Conservation (phyloP, 2,888 invertebrate genomes). For the Drosophila picticornis region DNA sequence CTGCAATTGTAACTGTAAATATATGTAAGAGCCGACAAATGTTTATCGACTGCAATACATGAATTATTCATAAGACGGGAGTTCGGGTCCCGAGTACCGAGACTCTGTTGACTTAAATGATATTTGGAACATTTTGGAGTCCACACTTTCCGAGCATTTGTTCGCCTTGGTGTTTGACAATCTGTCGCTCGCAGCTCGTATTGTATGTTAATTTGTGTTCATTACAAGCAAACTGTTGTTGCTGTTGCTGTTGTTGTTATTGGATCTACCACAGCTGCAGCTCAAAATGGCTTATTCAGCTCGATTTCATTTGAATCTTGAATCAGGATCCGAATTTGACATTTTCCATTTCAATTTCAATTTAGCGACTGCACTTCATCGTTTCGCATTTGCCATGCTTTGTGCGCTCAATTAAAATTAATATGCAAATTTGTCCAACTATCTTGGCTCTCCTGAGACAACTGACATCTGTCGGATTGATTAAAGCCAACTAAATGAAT, state of each 20-base stretch:
- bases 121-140: slow-evolving; percentile 18
- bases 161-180: slow-evolving; percentile 62
- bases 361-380: slow-evolving; percentile 43
- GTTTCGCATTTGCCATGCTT: slow-evolving; percentile 10
- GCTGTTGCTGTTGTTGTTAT: not conserved
- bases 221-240: slow-evolving; percentile 46
- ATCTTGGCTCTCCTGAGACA: slow-evolving; percentile 5
- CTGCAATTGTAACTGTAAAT: not conserved
- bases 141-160: slow-evolving; percentile 32
- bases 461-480: slow-evolving; percentile 64
- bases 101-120: slow-evolving; percentile 2
- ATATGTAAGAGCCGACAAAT: slow-evolving; percentile 15
- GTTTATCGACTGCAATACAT: slow-evolving; percentile 31
- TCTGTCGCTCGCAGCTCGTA: slow-evolving; percentile 53
- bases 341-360: slow-evolving; percentile 73
- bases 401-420: slow-evolving; percentile 73
- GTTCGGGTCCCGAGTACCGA: slow-evolving; percentile 8
- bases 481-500: slow-evolving; percentile 41
- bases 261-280: slow-evolving; percentile 54
- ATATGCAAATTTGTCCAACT: slow-evolving; percentile 71
- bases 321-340: slow-evolving; percentile 63
- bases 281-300: slow-evolving; percentile 54
- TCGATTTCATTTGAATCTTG: slow-evolving; percentile 40
- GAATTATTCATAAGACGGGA: slow-evolving; percentile 57
- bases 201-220: slow-evolving; percentile 72